Base-by-base conservation (phyloP, 1,140 invertebrate genomes). In the Amyelois transitella region DNA sequence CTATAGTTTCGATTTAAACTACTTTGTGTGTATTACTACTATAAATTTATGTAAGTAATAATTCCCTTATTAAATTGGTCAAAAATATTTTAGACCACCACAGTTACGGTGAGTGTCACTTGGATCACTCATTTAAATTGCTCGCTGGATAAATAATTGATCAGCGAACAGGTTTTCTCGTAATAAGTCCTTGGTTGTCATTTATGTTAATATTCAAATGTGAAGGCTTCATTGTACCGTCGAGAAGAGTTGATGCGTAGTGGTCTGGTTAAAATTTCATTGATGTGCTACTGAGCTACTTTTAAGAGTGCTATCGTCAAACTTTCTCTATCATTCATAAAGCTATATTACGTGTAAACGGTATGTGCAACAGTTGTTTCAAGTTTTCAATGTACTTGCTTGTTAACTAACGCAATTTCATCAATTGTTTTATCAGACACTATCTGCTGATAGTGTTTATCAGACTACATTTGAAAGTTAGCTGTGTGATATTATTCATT, bases 101-200 rank as follows among this genome's bases (percentile, higher is more conserved):
- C 7, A 14, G 17, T 38, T 28, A 14, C 17, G 8, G 12, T 3
- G 17, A 38, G 12, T 38, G 32, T 38, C 32, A 38, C 32, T 38
- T 38, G 12, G 32, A 38, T 14, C 32, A 38, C n/a, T 38, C 32
- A 38, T 38, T 28, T 5, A 28, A 5, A 4, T 28, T 38, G 32
- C 32, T 38, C 32, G 3, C n/a, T 38, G 32, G 7, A 14, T 38
- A 38, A 68, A 56, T 69, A 63, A 66, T 69, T 69, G 53, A 32
- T 50, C 43, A 58, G 51, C 51, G 52, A 63, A 70, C 67, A 43
- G 53, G 67, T 70, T 66, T 66, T 66, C 66, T 55, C 51, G 49
- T 64, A 52, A 24, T 49, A 51, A 44, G 67, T 64, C 64, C 67
- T 70, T 70, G 60, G 55, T 43, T 48, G 12, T 62, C 51, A 49